phyloP scores from a whole-genome alignment of 1,140 invertebrate genomes.

The Streblospio benedicti region DNA sequence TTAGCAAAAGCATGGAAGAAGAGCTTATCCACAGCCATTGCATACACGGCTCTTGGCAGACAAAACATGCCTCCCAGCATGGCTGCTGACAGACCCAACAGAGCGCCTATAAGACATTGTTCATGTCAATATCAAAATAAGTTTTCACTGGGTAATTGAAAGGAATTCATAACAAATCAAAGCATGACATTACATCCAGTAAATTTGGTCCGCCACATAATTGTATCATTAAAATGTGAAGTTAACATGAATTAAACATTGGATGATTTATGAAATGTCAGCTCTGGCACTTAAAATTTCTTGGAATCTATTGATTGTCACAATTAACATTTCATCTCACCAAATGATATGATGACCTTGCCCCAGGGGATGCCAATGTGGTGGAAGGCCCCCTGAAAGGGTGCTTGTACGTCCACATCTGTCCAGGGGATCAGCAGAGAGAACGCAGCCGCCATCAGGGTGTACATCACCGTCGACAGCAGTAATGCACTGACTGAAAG shows the following conservation, averaged over 20 bases:
- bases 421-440: slow-evolving; percentile 74
- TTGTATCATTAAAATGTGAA: no score
- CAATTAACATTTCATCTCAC: no score
- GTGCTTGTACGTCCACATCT: slow-evolving; percentile 12
- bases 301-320: no score
- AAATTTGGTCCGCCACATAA: no score
- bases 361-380: slow-evolving; percentile 1
- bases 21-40: slow-evolving; percentile 8
- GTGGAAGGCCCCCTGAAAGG: slow-evolving; percentile 18
- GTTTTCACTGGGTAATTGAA: no score
- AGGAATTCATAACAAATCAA: no score
- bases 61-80: slow-evolving; percentile 17
- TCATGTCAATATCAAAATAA: no score
- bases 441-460: slow-evolving; percentile 69
- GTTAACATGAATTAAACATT: no score
- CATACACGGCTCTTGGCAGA: slow-evolving; percentile 8
- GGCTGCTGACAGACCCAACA: slow-evolving; percentile 66
- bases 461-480: slow-evolving; percentile 68
- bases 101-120: slow-evolving; percentile 51
- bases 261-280: no score
- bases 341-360: slow-evolving; percentile 7
- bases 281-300: no score
- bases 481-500: slow-evolving; percentile 74
- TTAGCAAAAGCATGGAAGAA: slow-evolving; percentile 3
- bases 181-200: no score